Conservation (phyloP, 2,797 vertebrate species). For the Agapornis canus region DNA sequence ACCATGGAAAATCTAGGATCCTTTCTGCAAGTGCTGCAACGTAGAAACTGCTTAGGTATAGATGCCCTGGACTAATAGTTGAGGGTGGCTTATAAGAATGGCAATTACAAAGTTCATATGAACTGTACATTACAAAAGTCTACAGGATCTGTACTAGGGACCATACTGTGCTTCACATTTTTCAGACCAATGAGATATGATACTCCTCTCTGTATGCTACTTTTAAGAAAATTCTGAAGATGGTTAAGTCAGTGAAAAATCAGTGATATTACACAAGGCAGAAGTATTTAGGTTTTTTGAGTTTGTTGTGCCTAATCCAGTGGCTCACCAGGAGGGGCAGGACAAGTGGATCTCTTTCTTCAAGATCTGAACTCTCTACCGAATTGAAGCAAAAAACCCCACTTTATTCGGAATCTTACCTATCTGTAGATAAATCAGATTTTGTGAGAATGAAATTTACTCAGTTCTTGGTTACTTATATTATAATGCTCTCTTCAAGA, state of each 20-base stretch:
- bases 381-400: not conserved
- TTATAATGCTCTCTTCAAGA: not conserved
- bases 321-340: not conserved
- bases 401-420: not conserved
- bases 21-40: not conserved
- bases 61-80: not conserved
- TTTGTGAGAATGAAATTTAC: not conserved
- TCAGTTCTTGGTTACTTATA: not conserved
- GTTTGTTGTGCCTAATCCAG: not conserved
- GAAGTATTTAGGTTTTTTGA: not conserved
- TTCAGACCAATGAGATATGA: not conserved
- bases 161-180: not conserved
- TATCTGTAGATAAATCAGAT: not conserved
- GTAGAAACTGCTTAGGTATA: not conserved
- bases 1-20: not conserved
- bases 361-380: not conserved
- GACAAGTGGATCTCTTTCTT: not conserved
- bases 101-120: not conserved
- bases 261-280: not conserved
- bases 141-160: not conserved
- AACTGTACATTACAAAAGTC: not conserved
- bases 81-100: not conserved
- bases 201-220: not conserved
- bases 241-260: conserved; percentile 21
- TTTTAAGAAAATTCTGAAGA: not conserved